These are phyloP conservation scores for Neomorphus geoffroyi DNA, from an alignment of 2,797 vertebrate species.

Conservation along the genomic window DNA sequence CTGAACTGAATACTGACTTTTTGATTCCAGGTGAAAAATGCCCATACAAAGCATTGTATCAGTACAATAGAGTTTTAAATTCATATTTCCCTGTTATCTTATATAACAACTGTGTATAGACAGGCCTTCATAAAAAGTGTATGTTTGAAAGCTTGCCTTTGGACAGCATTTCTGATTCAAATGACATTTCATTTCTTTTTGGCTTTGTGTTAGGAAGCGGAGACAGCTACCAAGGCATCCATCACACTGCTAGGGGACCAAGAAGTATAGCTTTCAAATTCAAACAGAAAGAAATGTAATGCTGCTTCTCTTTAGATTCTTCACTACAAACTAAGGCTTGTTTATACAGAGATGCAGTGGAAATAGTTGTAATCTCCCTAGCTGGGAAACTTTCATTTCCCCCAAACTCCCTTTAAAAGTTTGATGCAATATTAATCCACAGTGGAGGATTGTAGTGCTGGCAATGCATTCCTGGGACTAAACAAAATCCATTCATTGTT, in stretches of 20 bases:
- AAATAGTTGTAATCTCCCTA: not conserved
- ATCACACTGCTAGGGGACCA: not conserved
- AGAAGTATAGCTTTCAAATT: not conserved
- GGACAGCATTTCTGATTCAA: not conserved
- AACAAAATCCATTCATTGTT: not conserved
- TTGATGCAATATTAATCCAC: not conserved
- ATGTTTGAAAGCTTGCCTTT: not conserved
- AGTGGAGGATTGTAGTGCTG: not conserved
- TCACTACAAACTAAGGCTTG: not conserved
- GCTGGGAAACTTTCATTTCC: not conserved
- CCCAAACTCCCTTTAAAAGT: not conserved
- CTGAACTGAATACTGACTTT: not conserved
- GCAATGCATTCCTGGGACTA: not conserved
- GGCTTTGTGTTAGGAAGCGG: not conserved
- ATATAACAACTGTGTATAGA: not conserved
- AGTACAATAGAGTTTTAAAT: not conserved
- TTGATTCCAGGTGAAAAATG: not conserved
- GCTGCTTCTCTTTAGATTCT: not conserved
- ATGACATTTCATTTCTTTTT: not conserved
- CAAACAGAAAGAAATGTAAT: not conserved
- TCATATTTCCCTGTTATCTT: not conserved
- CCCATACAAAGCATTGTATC: not conserved
- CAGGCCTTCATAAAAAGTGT: not conserved
- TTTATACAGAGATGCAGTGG: not conserved
- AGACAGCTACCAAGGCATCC: not conserved